Base-by-base conservation (phyloP, 2,888 invertebrate genomes). In the Drosophila percnosoma region DNA sequence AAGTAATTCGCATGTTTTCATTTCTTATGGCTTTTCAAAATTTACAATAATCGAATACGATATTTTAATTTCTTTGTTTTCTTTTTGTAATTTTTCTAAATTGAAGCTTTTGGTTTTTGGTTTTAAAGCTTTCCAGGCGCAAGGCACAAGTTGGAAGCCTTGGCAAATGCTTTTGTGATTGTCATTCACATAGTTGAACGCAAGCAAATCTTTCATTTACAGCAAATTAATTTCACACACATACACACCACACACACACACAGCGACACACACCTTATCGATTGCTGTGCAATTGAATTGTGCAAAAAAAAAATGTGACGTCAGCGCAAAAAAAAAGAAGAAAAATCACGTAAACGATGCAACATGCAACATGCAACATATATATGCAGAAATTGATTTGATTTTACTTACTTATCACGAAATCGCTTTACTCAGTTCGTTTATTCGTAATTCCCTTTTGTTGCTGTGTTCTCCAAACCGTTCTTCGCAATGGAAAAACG, bases 111-210 rank as follows among this genome's bases (percentile, higher is more conserved):
- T 58, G 51, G 48, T 65, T 66, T 58, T 59, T 55, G 27, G 40
- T 21, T 58, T 72, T 45, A 15, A 31, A 15, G 54, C 42, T 58
- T 78, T 68, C 45, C 63, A 61, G 18, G 36, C 48, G 66, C 36
- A 68, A 57, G 53, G 53, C 55, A 61, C 40, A 53, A 68, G 31
- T 38, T 51, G 21, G n/a, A 52, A 40, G 72, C 64, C 88, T 68
- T 75, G 83, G 45, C 68, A 73, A 88, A 63, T 76, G 90, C 84
- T 90, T 85, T 62, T 85, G 86, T 88, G 88, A 82, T 64, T 83
- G 88, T 82, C 64, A 49, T 38, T 65, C 10, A 52, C 62, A 63
- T 58, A 77, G 71, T 66, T 70, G 62, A 80, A 69, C 59, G 65
- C 75, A 75, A 75, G 64, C 71, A 75, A 72, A 76, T 76, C 40